These are phyloP conservation scores for Zaprionus camerounensis DNA, from an alignment of 1,140 invertebrate genomes.

Conservation along the genomic window DNA sequence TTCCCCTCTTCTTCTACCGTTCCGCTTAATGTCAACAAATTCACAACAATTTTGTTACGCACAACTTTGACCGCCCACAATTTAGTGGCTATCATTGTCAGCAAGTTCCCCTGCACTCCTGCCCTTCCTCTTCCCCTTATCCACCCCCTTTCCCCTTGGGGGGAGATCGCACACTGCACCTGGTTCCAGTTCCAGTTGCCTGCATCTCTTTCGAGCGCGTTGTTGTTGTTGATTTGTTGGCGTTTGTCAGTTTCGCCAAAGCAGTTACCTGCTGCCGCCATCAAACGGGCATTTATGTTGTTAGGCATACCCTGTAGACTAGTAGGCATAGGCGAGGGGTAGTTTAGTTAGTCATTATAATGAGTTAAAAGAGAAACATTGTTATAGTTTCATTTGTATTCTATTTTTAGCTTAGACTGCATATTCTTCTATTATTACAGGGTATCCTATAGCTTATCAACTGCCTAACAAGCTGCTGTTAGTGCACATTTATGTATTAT, in stretches of 20 bases:
- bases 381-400: background rate
- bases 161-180: constrained; percentile 45
- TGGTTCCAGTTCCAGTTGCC: constrained; percentile 43
- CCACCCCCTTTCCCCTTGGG: background rate
- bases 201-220: constrained; percentile 11
- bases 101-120: background rate
- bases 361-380: background rate
- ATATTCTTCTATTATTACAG: background rate
- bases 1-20: background rate
- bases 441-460: background rate
- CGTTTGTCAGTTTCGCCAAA: constrained; percentile 44
- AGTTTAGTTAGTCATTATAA: background rate
- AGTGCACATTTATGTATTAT: no score
- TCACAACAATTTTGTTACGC: constrained; percentile 69
- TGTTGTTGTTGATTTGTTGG: constrained; percentile 10
- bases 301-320: constrained; percentile 28
- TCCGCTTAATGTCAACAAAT: constrained; percentile 71
- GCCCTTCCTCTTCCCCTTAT: rapidly evolving
- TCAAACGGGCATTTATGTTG: constrained; percentile 60
- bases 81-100: constrained; percentile 48
- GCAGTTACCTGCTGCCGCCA: constrained; percentile 52
- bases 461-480: no score
- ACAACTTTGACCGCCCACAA: constrained; percentile 71
- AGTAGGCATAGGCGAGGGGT: rapidly evolving
- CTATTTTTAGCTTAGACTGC: no score